Evolutionary conservation across 2,113 vertebrate genomes (phyloP), one percentile per base, ranked within the genome.

Genomic region (Strigops habroptila): DNA sequence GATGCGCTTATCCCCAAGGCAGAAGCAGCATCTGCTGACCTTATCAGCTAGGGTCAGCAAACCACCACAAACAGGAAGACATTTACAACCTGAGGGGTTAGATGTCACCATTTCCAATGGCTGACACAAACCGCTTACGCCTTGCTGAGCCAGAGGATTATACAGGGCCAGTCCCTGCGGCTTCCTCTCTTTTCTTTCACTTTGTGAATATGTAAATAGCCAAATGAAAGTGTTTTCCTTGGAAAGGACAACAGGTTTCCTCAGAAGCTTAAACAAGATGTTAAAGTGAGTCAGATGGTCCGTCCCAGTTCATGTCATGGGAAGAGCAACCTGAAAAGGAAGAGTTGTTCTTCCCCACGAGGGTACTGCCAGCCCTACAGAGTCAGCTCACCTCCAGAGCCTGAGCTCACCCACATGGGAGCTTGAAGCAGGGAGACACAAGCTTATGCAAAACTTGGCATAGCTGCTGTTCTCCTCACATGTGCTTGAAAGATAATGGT

Each of bases 311-410:
- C 74, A n/a, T 1, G 0, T 70, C 23, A 75, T 0, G 5, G 76
- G 17, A 71, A 59, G n/a, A 79, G 28, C 21, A 57, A 51, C 55
- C 65, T 60, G 64, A 48, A 57, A 33, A n/a, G 51, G n/a, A 19
- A n/a, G 2, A 51, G 76, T 0, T 22, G 22, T 23, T 73, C 33
- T 74, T 60, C 33, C 51, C 46, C 49, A 1, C 0, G 1, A 59
- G 33, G 7, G 3, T 18, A 51, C 33, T 9, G 33, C 19, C 64
- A 14, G 64, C 49, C 57, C 43, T 30, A 19, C 33, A 63, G 69
- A 13, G n/a, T 37, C 48, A 11, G 62, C 24, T 39, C 49, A 39
- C 17, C 24, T 73, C 10, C 12, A 14, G 25, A 27, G 25, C 3
- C 41, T 18, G 52, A 88, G 85, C 73, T 33, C 64, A 59, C 1